Evolutionary conservation across 2,113 vertebrate genomes (phyloP), one percentile per base, ranked within the genome.

Genomic region (Aphelocoma coerulescens): DNA sequence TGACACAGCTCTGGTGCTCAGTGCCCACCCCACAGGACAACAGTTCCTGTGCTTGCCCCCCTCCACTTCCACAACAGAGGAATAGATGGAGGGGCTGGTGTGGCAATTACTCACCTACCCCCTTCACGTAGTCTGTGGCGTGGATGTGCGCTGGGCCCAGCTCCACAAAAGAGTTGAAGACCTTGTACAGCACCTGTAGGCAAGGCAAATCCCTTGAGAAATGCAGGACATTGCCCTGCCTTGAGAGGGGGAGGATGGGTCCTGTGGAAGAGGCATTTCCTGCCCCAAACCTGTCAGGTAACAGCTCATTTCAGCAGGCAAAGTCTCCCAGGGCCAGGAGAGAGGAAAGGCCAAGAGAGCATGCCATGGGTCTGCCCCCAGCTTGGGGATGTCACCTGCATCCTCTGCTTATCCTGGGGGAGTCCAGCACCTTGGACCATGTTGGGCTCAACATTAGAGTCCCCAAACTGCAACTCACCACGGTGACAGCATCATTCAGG

Each of bases 121-220:
- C 99, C 98, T 99, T 99, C 95, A 99, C 88, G 79, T 99, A 99
- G 97, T 99, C 99, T 11, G 85, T 98, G 19, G 98, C 98, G 27
- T 94, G 98, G 72, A 99, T 98, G 16, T 99, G 99, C 11, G 94
- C 98, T 20, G 98, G 97, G 63, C 99, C 99, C 69, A 99, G 99
- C 84, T 98, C 99, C 97, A 99, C 99, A 79, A 99, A 99, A 68
- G 99, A 99, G 88, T 99, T 99, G 96, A 99, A 99, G 89, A 99
- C 99, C 91, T 99, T 99, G 97, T 99, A 99, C 51, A 99, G 91
- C 84, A 99, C 99, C 99, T 98, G 90, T 79, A 79, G 65, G 88
- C 79, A 91, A 95, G 32, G 35, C 37, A 90, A 86, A 54, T 66
- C 37, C 72, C 73, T 86, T 89, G 54, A 67, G 71, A 48, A 67